phyloP scores from a whole-genome alignment of 2,888 invertebrate genomes.

The Trissolcus japonicus region DNA sequence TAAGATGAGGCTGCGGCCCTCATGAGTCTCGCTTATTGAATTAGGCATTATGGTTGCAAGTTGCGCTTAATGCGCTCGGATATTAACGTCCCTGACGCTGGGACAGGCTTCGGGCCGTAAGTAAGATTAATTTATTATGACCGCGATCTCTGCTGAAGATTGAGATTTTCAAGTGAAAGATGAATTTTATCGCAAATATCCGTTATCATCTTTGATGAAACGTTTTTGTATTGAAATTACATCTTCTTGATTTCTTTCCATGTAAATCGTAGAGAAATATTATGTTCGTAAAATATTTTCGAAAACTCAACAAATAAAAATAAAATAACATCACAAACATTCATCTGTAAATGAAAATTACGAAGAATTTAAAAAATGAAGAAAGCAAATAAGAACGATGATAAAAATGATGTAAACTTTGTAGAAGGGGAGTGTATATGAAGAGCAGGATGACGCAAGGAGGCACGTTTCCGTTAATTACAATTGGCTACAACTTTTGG shows the following conservation, averaged over 20 bases:
- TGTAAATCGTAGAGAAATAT: too few relatives aligned
- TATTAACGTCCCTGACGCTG: constrained; percentile 36
- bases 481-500: constrained; percentile 45
- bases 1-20: constrained; percentile 40
- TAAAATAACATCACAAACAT: too few relatives aligned
- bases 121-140: constrained; percentile 38
- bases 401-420: constrained; percentile 4
- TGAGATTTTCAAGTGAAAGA: constrained; percentile 9
- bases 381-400: background rate
- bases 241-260: too few relatives aligned
- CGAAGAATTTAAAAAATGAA: too few relatives aligned
- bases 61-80: constrained; percentile 40
- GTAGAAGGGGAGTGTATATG: background rate
- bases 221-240: too few relatives aligned
- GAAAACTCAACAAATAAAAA: too few relatives aligned
- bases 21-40: constrained; percentile 49
- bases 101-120: constrained; percentile 23
- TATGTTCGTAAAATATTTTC: too few relatives aligned
- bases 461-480: constrained; percentile 51
- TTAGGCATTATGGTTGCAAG: constrained; percentile 47
- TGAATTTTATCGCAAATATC: background rate
- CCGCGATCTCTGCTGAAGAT: constrained; percentile 8
- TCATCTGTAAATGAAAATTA: too few relatives aligned
- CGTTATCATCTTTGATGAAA: background rate
- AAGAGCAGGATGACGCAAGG: constrained; percentile 29